Conservation (phyloP, 2,888 invertebrate genomes). For the Hydrotaea diabolus region DNA sequence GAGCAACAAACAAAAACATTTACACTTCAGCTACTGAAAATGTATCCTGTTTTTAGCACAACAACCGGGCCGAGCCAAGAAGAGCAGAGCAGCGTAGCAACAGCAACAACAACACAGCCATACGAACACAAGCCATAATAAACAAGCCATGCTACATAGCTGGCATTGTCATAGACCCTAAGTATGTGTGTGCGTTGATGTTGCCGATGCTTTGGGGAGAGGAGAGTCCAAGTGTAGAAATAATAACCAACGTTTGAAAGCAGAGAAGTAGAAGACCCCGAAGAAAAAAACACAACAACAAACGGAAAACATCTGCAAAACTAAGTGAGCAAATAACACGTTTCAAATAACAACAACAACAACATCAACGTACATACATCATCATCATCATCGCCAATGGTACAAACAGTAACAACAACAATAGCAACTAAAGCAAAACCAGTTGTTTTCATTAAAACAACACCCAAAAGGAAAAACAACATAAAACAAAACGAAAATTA, state of each 20-base stretch:
- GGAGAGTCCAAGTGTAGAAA: slow-evolving; percentile 10
- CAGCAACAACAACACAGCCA: slow-evolving; percentile 18
- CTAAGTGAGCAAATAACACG: slow-evolving; percentile 71
- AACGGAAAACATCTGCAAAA: slow-evolving; percentile 64
- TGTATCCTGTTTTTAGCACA: slow-evolving; percentile 37
- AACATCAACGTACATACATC: slow-evolving; percentile 27
- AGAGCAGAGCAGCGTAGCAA: background rate
- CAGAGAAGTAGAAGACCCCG: background rate
- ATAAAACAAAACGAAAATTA: slow-evolving; percentile 57
- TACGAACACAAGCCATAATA: slow-evolving; percentile 21
- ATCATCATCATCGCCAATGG: background rate
- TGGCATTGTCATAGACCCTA: background rate
- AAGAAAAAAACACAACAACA: background rate
- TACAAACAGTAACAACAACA: too few species aligned
- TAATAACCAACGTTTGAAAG: slow-evolving; percentile 23
- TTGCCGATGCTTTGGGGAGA: background rate
- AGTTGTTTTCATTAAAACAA: slow-evolving; percentile 60
- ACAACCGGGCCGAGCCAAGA: too few species aligned
- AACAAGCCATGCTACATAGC: background rate
- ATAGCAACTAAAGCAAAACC: slow-evolving; percentile 51
- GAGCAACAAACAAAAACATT: slow-evolving; percentile 70
- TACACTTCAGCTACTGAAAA: slow-evolving; percentile 67
- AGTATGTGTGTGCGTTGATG: background rate
- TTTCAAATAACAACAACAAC: slow-evolving; percentile 44
- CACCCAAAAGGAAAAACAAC: slow-evolving; percentile 53